Conservation (phyloP, 2,113 vertebrate genomes). For the Gulo gulo region DNA sequence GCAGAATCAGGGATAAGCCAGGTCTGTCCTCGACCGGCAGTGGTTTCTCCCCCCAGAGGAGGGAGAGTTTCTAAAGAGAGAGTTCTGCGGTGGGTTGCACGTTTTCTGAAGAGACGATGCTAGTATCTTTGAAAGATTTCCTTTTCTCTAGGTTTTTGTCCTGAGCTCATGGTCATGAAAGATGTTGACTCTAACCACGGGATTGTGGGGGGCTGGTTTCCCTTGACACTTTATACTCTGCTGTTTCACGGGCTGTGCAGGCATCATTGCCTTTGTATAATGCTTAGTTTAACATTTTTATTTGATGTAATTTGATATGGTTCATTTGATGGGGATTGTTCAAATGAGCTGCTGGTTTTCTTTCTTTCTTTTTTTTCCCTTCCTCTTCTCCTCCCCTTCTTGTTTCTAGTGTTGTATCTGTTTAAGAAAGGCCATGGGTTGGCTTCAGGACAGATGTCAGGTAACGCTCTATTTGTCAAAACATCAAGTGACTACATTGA, state of each 20-base stretch:
- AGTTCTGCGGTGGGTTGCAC: not conserved
- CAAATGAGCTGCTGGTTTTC: conserved; percentile 3
- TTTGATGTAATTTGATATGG: conserved; percentile 38
- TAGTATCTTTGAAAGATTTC: not conserved
- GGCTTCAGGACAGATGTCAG: conserved; percentile 23
- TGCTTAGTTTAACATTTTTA: conserved; percentile 54
- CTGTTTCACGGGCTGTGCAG: not conserved
- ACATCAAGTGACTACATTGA: conserved; percentile 18
- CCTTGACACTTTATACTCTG: not conserved
- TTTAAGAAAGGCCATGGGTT: conserved; percentile 27
- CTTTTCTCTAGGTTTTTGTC: not conserved
- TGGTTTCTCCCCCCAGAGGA: not conserved
- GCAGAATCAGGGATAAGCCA: not conserved
- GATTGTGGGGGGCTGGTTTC: not conserved
- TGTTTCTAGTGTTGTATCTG: not conserved
- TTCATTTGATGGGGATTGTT: conserved; percentile 50
- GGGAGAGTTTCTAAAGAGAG: not conserved
- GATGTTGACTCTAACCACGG: not conserved
- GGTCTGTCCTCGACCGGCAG: not conserved
- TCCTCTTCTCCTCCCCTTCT: not conserved
- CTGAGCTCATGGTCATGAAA: not conserved
- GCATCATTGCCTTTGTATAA: not conserved
- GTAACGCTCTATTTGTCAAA: conserved; percentile 41
- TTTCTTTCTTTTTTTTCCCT: not conserved
- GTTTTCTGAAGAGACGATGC: not conserved